A percentile compares a stretch with the other conserved stretches of the same genome.
These are phyloP conservation scores for Campylomormyrus tamandua DNA, from an alignment of 2,113 vertebrate species.

Conservation along the genomic window DNA sequence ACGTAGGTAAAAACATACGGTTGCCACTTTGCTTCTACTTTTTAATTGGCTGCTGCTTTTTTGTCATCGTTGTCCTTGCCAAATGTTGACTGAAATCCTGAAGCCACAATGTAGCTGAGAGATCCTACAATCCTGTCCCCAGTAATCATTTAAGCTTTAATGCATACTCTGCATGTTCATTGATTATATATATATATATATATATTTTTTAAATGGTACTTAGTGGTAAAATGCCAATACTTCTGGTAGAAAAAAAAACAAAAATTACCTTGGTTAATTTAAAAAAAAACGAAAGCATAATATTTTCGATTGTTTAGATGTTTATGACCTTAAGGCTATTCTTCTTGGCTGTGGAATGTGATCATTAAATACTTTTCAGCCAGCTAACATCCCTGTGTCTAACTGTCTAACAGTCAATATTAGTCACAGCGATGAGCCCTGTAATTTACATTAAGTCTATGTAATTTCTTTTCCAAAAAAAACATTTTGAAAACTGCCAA, in stretches of 20 bases:
- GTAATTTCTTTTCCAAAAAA: not conserved
- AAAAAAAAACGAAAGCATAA: not conserved
- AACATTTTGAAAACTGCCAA: not conserved
- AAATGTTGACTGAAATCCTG: not conserved
- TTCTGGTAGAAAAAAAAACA: not conserved
- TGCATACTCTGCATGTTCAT: not conserved
- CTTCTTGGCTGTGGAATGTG: not conserved
- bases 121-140: not conserved
- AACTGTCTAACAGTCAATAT: not conserved
- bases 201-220: not conserved
- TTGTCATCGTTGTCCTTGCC: not conserved
- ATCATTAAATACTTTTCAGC: not conserved
- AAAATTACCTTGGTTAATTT: not conserved
- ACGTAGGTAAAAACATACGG: not conserved
- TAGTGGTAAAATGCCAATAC: not conserved
- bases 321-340: not conserved
- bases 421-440: not conserved
- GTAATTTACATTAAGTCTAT: not conserved
- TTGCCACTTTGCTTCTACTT: slow-evolving; percentile 63
- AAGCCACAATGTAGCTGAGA: not conserved
- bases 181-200: too few relatives aligned
- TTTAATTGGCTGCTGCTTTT: slow-evolving; percentile 50
- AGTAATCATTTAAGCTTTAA: not conserved
- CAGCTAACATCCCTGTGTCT: not conserved
- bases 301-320: not conserved